Conservation (phyloP, 2,888 invertebrate species). For the Acleris literana region DNA sequence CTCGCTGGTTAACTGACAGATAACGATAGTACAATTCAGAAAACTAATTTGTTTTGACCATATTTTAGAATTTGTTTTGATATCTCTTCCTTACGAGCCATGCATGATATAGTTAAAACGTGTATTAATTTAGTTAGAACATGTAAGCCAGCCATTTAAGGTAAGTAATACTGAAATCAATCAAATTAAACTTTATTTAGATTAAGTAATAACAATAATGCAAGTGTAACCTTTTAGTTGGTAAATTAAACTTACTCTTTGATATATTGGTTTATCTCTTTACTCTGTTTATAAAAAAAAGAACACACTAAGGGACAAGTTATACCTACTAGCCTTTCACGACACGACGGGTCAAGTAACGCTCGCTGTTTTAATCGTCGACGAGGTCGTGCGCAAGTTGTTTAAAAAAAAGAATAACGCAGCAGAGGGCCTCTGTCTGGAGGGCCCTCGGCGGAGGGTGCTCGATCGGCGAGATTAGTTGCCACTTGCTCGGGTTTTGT, state of each 20-base stretch:
- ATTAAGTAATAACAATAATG: constrained; percentile 28
- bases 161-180: background rate
- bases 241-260: constrained; percentile 13
- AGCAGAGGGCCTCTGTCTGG: constrained; percentile 7
- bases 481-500: constrained; percentile 3
- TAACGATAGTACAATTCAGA: no score
- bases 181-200: background rate
- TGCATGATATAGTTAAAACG: background rate
- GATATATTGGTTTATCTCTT: background rate
- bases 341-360: no score
- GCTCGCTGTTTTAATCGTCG: no score
- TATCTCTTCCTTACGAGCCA: background rate
- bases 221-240: constrained; percentile 27
- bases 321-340: no score
- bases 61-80: background rate
- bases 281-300: no score
- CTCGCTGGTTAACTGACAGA: constrained; percentile 1
- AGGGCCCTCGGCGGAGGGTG: constrained; percentile 6
- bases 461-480: constrained; percentile 10
- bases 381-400: no score
- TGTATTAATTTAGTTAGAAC: background rate
- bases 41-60: no score
- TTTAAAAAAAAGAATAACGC: background rate
- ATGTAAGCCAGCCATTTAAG: background rate
- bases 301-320: no score